Evolutionary conservation across 2,797 vertebrate species (phyloP).

Genomic region (Allobates femoralis): DNA sequence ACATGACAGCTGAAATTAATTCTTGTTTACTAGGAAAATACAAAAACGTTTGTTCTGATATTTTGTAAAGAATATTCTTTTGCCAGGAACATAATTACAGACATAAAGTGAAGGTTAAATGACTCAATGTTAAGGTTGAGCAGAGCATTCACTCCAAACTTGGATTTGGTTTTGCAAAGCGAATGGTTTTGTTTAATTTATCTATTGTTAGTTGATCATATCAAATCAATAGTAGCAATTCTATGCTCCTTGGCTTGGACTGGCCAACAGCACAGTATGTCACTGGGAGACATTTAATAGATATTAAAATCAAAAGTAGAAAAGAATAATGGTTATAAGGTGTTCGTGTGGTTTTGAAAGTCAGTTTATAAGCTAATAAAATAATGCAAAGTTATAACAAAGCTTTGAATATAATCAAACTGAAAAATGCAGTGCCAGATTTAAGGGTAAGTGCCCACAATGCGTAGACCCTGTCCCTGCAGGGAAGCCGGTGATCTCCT

Average conservation of each 20-base stretch:
- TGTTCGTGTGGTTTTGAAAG: not conserved
- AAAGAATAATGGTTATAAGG: not conserved
- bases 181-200: not conserved
- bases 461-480: too few species aligned
- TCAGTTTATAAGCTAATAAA: too few species aligned
- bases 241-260: not conserved
- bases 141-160: not conserved
- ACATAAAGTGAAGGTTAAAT: conserved; percentile 1
- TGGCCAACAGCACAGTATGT: not conserved
- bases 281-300: not conserved
- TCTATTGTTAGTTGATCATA: not conserved
- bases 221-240: not conserved
- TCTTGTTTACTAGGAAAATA: conserved; percentile 14
- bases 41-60: not conserved
- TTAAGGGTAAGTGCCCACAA: too few species aligned
- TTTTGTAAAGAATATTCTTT: not conserved
- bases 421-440: too few species aligned
- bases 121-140: not conserved
- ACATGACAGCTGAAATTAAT: conserved; percentile 33
- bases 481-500: too few species aligned
- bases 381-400: too few species aligned
- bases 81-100: not conserved
- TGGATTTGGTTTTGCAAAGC: not conserved
- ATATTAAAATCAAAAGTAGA: not conserved
- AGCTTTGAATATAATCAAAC: too few species aligned